Evolutionary conservation across 1,140 invertebrate species (phyloP), one percentile per base, ranked within the genome.

Genomic region (Drosophila hydei): DNA sequence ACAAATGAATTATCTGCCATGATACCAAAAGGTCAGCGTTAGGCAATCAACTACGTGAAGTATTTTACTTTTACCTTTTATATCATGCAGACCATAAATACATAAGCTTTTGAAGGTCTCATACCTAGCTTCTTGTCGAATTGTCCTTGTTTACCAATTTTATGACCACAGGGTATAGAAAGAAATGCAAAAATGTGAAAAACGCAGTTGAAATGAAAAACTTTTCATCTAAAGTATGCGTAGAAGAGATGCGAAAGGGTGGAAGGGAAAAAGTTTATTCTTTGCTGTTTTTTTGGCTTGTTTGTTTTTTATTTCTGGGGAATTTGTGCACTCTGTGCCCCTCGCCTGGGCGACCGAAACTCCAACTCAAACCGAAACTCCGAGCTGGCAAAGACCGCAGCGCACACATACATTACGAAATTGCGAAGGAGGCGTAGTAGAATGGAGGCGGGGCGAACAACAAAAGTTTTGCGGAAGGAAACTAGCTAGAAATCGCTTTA

Each of bases 401-500:
- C 47, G 54, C 72, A 60, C 75, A 62, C 79, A 79, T 67, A 71
- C 47, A 75, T 75, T 79, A 71, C 50, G 64, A 48, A 60, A 63
- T 36, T 33, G 33, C 43, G 42, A 48, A 50, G 64, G 43, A 21
- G 19, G 33, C 33, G 11, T n/a, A 33, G 25, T 16, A 38, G 27
- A 14, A 18, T 0, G 21, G 7, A 4, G n/a, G 11, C 16, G 1
- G 45, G 16, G 40, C 30, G 52, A 56, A 48, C 36, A 56, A 40
- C 23, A 36, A 70, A 75, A 58, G 51, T 58, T 75, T 75, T 19
- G 19, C 25, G 36, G 42, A 70, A 76, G 75, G 64, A 79, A 65
- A 65, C 60, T 59, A 81, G 88, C 77, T 88, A 69, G 63, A 88
- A 88, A 87, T 80, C 81, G 83, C 63, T 87, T 87, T 81, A 87